Base-by-base conservation (phyloP, 2,113 vertebrate species). In the Tyto alba region DNA sequence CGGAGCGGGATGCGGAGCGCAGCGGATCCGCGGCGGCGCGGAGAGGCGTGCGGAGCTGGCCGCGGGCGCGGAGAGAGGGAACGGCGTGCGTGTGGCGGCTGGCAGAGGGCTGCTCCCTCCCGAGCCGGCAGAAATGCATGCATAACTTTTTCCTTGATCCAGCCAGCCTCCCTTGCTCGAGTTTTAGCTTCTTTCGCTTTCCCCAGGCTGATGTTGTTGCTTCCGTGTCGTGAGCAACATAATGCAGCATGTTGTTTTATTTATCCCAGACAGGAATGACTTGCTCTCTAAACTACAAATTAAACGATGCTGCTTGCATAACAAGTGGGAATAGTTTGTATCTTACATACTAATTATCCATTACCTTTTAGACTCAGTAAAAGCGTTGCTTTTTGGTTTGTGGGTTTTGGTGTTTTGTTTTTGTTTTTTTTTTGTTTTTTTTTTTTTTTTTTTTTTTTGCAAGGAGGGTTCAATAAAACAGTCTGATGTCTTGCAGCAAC, bases 211-310 rank as follows among this genome's bases (percentile, higher is more conserved):
- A n/a, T n/a, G n/a, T 4, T 64, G 85, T 75, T 73, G 92, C 80
- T 76, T 27, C 87, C 68, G 55, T 73, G 83, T 38, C 74, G 64
- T 2, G 72, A 92, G 89, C 89, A 81, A 77, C 95, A 78, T 50
- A 96, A 93, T 77, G 95, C 96, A 69, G 97, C 95, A 36, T 88
- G 94, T 94, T 96, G 97, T 92, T 95, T 95, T 96, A 97, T 96
- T 97, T 97, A 97, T 97, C 96, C 95, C 88, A 95, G 95, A 93
- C 97, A 86, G 93, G 96, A 81, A 11, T 45, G 94, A 50, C 93
- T 97, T 10, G 94, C 91, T 91, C 88, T 74, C 94, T 26, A 76
- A 97, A 96, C 91, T 95, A 89, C 95, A 96, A 95, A 96, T 97
- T 88, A 74, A 96, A 87, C 30, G 86, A 93, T 85, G 94, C 90